Percentiles rank a stretch among this genome's conserved stretches.
phyloP scores from a whole-genome alignment of 37 sponge, comb jelly and placozoan species.

The Hormiphora californensis region DNA sequence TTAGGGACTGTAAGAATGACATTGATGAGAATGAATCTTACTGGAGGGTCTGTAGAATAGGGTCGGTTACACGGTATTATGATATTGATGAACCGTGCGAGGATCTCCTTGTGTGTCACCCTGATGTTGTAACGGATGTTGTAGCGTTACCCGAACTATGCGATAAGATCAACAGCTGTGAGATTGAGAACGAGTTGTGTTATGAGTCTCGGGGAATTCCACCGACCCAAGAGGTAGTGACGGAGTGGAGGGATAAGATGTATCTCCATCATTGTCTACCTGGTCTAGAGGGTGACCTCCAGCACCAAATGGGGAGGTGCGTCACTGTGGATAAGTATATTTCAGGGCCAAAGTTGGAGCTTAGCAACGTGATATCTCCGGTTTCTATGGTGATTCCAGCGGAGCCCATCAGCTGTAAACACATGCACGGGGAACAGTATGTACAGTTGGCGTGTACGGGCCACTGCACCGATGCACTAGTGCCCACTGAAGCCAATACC shows the following conservation, averaged over 20 bases:
- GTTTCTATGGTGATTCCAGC: too few species aligned
- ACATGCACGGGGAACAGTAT: not conserved
- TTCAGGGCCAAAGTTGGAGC: too few species aligned
- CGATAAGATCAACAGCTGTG: not conserved
- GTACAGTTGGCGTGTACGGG: not conserved
- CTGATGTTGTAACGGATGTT: not conserved
- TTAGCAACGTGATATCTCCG: too few species aligned
- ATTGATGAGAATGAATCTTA: not conserved
- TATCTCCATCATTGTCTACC: not conserved
- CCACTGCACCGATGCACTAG: not conserved
- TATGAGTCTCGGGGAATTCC: not conserved
- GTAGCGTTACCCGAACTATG: not conserved
- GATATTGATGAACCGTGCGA: not conserved
- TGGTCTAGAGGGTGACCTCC: not conserved
- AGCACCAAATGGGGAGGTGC: too few species aligned
- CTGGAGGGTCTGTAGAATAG: not conserved
- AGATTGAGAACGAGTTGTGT: not conserved
- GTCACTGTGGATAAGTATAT: too few species aligned
- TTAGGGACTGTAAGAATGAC: not conserved
- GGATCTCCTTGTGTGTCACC: not conserved
- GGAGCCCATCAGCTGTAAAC: not conserved
- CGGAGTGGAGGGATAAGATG: too few species aligned
- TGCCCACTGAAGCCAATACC: not conserved
- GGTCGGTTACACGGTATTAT: not conserved
- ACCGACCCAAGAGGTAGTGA: too few species aligned